phyloP scores from a whole-genome alignment of 2,888 invertebrate species.

The Acronicta leporina region DNA sequence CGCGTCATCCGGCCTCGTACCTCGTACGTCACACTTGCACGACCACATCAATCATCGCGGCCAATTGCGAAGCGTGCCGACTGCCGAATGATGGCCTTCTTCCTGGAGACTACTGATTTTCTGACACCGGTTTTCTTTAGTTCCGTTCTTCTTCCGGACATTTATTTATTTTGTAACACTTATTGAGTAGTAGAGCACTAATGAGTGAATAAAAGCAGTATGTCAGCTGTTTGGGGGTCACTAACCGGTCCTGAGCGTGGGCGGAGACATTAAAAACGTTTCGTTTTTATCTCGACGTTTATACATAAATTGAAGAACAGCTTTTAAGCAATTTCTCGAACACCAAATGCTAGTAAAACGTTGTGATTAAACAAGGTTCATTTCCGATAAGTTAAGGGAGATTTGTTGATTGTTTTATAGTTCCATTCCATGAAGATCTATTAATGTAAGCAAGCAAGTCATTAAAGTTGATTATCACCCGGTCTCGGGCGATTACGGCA shows the following conservation, averaged over 20 bases:
- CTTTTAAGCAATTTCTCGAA: background rate
- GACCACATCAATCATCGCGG: conserved; percentile 58
- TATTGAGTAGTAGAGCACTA: conserved; percentile 27
- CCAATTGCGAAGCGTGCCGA: conserved; percentile 57
- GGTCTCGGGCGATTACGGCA: conserved; percentile 32
- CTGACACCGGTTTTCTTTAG: conserved; percentile 21
- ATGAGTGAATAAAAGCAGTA: conserved; percentile 43
- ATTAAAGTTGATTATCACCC: conserved; percentile 22
- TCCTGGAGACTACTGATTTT: conserved; percentile 50
- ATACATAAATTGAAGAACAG: background rate
- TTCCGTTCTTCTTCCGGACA: conserved; percentile 33
- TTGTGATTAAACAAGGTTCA: conserved; percentile 9
- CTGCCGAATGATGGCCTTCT: conserved; percentile 52
- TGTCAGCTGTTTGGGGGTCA: conserved; percentile 1
- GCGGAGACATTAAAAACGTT: conserved; percentile 26
- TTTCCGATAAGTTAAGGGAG: conserved; percentile 4
- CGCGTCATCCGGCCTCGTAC: conserved; percentile 56
- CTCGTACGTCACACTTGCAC: conserved; percentile 39
- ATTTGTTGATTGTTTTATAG: conserved; percentile 8
- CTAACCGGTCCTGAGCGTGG: conserved; percentile 19
- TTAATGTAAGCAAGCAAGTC: conserved; percentile 20
- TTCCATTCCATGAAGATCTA: conserved; percentile 26
- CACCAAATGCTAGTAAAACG: conserved; percentile 5
- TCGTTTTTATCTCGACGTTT: conserved; percentile 15
- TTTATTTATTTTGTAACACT: conserved; percentile 9